A percentile compares a stretch with the other conserved stretches of the same genome.
These are phyloP conservation scores for Acleris emargana DNA, from an alignment of 2,888 invertebrate genomes.

Conservation along the genomic window DNA sequence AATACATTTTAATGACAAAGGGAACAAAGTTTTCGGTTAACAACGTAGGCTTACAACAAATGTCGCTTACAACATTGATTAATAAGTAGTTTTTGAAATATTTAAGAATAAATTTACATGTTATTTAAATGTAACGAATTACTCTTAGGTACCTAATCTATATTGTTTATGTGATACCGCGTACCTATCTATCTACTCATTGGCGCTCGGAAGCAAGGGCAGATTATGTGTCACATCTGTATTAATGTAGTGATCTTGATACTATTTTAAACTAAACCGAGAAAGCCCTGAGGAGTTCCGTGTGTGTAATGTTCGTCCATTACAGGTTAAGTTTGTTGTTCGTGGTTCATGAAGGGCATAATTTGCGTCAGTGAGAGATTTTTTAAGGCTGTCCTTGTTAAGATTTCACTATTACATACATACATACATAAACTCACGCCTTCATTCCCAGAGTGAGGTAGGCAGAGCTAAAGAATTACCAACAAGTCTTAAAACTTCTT, in stretches of 20 bases:
- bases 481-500: too few relatives aligned
- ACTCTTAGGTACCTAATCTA: background rate
- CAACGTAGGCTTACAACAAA: background rate
- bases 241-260: slow-evolving; percentile 26
- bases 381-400: too few relatives aligned
- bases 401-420: too few relatives aligned
- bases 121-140: too few relatives aligned
- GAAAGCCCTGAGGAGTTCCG: slow-evolving; percentile 26
- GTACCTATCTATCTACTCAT: too few relatives aligned
- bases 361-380: too few relatives aligned
- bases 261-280: slow-evolving; percentile 24
- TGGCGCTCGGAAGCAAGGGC: slow-evolving; percentile 30
- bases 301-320: background rate
- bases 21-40: too few relatives aligned
- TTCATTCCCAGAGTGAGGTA: too few relatives aligned
- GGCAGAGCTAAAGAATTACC: too few relatives aligned
- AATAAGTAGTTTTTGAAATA: background rate
- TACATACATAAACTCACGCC: too few relatives aligned
- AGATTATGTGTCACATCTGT: slow-evolving; percentile 26
- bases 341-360: background rate
- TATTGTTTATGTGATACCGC: slow-evolving; percentile 1
- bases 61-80: background rate
- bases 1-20: too few relatives aligned
- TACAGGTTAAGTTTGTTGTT: background rate
- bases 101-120: too few relatives aligned